Evolutionary conservation across 2,797 vertebrate species (phyloP).

Genomic region (Eidolon dupreanum): DNA sequence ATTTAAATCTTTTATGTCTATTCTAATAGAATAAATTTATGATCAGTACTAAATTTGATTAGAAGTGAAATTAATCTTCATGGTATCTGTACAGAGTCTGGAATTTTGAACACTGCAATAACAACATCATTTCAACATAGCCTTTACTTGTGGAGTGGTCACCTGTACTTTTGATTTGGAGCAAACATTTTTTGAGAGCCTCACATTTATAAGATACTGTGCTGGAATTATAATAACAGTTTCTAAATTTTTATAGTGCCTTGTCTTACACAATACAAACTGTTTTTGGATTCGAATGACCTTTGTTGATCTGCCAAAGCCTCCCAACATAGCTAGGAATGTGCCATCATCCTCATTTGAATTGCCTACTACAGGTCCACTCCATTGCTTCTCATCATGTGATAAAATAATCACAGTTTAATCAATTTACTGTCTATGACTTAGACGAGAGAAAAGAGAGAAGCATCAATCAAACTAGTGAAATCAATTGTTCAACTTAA

Average conservation of each 20-base stretch:
- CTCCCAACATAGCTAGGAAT: background rate
- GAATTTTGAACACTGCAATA: background rate
- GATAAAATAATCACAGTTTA: background rate
- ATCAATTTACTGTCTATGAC: background rate
- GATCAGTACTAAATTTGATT: constrained; percentile 15
- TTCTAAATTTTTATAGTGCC: background rate
- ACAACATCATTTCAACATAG: background rate
- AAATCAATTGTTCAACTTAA: background rate
- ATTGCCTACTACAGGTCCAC: background rate
- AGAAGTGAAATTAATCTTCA: constrained; percentile 16
- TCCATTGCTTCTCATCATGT: background rate
- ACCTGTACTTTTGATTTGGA: background rate
- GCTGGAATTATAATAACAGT: constrained; percentile 1
- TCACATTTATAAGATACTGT: background rate
- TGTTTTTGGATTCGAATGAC: background rate
- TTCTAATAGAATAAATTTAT: constrained; percentile 8
- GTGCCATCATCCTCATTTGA: background rate
- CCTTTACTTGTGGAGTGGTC: background rate
- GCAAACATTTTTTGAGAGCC: constrained; percentile 18
- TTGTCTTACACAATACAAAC: background rate
- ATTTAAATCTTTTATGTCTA: background rate
- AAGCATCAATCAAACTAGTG: background rate
- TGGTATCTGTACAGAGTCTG: background rate
- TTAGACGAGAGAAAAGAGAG: background rate
- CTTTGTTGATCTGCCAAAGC: background rate